Conservation (phyloP, 2,797 vertebrate genomes). For the Mus caroli region DNA sequence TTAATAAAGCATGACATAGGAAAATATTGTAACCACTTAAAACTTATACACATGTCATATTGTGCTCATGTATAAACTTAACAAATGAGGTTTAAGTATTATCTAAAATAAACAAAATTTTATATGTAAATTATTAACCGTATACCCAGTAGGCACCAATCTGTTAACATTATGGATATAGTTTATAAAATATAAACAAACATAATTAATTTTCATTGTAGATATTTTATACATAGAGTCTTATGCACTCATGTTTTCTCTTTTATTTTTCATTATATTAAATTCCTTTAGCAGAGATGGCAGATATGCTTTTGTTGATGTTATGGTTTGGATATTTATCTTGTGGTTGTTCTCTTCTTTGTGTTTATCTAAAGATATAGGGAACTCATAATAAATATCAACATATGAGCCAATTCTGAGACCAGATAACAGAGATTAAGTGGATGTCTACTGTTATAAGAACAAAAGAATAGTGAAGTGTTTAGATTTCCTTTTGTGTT, state of each 20-base stretch:
- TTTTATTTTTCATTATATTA: neutral
- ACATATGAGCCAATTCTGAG: neutral
- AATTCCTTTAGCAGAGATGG: neutral
- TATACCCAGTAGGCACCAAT: neutral
- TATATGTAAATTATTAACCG: neutral
- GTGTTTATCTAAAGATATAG: neutral
- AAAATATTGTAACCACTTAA: neutral
- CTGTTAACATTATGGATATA: neutral
- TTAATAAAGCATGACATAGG: slow-evolving; percentile 34
- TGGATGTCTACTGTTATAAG: neutral
- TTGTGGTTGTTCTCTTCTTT: neutral
- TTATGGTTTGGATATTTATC: neutral
- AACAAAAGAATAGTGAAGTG: neutral
- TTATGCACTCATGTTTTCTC: neutral
- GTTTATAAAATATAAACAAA: neutral
- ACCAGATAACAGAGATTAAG: neutral
- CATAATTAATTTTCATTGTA: neutral
- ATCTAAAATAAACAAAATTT: neutral
- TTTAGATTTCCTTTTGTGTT: neutral
- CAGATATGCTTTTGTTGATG: neutral
- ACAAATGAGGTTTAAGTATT: slow-evolving; percentile 22
- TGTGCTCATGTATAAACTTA: neutral
- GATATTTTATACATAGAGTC: neutral
- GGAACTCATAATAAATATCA: neutral
- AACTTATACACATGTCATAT: neutral